Percentiles rank a stretch among this genome's conserved stretches.
Conservation (phyloP, 2,113 vertebrate species). For the Pelecanus crispus region DNA sequence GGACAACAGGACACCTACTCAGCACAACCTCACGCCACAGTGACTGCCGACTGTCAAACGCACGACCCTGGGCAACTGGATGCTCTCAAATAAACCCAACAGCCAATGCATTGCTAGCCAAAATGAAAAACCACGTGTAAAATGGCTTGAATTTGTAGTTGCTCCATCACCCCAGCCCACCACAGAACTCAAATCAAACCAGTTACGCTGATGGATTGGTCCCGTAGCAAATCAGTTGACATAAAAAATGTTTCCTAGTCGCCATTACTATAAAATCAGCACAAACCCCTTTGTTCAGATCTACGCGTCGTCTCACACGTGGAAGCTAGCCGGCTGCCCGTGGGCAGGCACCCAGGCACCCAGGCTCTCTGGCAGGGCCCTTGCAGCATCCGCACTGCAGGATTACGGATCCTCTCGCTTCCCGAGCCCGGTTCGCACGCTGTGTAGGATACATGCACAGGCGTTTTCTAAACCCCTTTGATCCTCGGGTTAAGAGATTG, state of each 20-base stretch:
- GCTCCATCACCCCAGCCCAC: not conserved
- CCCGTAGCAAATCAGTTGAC: not conserved
- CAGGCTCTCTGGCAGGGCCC: not conserved
- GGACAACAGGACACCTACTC: not conserved
- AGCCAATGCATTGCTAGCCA: not conserved
- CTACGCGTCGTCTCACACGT: accelerated
- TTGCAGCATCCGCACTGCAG: accelerated
- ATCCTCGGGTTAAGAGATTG: accelerated
- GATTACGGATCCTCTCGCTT: accelerated
- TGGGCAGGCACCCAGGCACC: too few relatives aligned
- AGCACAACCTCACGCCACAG: not conserved
- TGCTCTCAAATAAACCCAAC: not conserved
- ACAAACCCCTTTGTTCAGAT: not conserved
- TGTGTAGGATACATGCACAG: accelerated
- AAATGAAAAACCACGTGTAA: accelerated
- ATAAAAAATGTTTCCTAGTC: not conserved
- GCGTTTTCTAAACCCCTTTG: accelerated
- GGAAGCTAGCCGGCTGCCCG: accelerated
- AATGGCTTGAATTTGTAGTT: too few relatives aligned
- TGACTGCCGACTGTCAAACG: not conserved
- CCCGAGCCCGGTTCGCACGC: accelerated
- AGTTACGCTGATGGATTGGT: not conserved
- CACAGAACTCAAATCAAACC: not conserved
- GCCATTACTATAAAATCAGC: not conserved
- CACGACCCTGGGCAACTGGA: not conserved